phyloP scores from a whole-genome alignment of 2,113 vertebrate genomes.

The Falco punctatus region DNA sequence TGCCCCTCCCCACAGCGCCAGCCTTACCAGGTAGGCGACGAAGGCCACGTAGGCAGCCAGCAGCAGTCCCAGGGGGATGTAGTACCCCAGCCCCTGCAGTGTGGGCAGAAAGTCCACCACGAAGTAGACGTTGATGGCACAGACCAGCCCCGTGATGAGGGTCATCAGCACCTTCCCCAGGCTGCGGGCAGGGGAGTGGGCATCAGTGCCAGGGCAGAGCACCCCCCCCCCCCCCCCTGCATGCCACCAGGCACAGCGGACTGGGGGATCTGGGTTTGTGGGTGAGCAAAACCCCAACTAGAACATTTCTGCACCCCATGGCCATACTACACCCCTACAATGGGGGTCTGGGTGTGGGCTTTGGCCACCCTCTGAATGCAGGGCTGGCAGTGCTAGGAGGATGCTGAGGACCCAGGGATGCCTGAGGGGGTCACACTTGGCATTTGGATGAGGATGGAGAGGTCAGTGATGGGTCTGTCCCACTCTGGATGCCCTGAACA shows the following conservation, averaged over 20 bases:
- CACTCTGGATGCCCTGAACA: rapidly evolving
- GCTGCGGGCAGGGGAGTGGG: background rate
- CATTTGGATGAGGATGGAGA: background rate
- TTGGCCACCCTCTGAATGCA: background rate
- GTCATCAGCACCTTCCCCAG: constrained; percentile 66
- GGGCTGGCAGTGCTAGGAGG: background rate
- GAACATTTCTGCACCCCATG: background rate
- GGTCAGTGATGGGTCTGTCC: background rate
- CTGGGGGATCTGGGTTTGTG: background rate
- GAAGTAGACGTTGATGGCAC: constrained; percentile 76
- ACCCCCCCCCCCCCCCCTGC: background rate
- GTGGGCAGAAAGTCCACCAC: constrained; percentile 72
- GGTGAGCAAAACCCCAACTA: rapidly evolving
- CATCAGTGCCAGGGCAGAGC: background rate
- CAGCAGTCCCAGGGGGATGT: constrained; percentile 57
- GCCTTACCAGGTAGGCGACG: background rate
- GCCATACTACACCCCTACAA: rapidly evolving
- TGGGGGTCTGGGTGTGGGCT: background rate
- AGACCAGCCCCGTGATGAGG: constrained; percentile 70
- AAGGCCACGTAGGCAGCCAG: constrained; percentile 51
- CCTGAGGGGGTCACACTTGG: rapidly evolving
- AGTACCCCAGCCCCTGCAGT: constrained; percentile 51
- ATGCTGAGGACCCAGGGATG: background rate
- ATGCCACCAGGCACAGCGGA: background rate
- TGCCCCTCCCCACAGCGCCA: rapidly evolving